A percentile compares a stretch with the other conserved stretches of the same genome.
phyloP scores from a whole-genome alignment of 2,888 invertebrate genomes.

The Epirrhoe alternata region DNA sequence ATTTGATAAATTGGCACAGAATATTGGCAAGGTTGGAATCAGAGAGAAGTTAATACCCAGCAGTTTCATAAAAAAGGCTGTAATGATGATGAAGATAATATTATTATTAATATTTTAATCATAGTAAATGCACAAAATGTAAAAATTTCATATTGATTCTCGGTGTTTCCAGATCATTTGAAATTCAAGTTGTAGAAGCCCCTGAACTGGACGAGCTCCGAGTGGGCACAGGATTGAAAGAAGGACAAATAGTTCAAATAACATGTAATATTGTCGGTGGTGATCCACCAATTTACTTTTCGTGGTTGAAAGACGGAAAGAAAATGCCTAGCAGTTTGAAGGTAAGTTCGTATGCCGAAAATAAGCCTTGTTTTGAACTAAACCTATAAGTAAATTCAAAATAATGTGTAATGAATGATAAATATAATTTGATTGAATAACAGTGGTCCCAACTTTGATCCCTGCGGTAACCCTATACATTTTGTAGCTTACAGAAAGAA shows the following conservation, averaged over 20 bases:
- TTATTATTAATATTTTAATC: too few species aligned
- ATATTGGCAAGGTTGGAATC: too few species aligned
- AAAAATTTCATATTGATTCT: neutral
- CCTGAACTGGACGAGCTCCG: conserved; percentile 93
- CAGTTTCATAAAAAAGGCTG: too few species aligned
- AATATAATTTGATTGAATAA: too few species aligned
- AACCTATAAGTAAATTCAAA: too few species aligned
- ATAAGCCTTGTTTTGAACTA: too few species aligned
- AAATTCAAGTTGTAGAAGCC: conserved; percentile 90
- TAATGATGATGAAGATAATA: too few species aligned
- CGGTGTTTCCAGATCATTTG: conserved; percentile 83
- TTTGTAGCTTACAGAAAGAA: conserved; percentile 87
- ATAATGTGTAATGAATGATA: too few species aligned
- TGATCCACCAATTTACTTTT: conserved; percentile 89
- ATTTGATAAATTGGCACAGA: too few species aligned
- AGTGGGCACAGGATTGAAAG: conserved; percentile 91
- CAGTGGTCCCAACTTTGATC: conserved; percentile 25
- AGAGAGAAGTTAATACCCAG: too few species aligned
- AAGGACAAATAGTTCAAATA: conserved; percentile 93
- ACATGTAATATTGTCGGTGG: conserved; percentile 91
- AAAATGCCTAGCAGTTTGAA: conserved; percentile 87
- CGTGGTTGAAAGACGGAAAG: conserved; percentile 88
- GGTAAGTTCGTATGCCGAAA: conserved; percentile 76
- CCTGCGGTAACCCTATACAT: conserved; percentile 35
- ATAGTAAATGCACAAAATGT: neutral